A percentile compares a stretch with the other conserved stretches of the same genome.
These are phyloP conservation scores for Tetramorium parvispinum DNA, from an alignment of 1,140 invertebrate species.

Conservation along the genomic window DNA sequence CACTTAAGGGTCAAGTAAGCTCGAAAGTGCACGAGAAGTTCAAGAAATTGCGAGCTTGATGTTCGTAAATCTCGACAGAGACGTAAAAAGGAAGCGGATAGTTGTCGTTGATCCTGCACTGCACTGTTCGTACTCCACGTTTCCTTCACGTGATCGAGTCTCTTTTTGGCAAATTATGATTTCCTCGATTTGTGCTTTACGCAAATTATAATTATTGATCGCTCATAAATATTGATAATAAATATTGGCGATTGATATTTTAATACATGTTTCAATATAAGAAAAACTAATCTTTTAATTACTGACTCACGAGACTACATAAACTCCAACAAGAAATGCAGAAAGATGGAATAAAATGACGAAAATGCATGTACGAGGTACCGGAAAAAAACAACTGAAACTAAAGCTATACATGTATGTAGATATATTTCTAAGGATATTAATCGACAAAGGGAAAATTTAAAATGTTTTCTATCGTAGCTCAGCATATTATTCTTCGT, in stretches of 20 bases:
- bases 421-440: not conserved
- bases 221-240: not conserved
- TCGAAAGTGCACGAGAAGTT: slow-evolving; percentile 20
- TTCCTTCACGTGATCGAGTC: not conserved
- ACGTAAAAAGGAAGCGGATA: slow-evolving; percentile 37
- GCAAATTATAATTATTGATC: slow-evolving; percentile 9
- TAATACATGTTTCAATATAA: not conserved
- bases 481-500: not conserved
- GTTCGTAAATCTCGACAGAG: slow-evolving; percentile 16
- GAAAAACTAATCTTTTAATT: not conserved
- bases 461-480: not conserved
- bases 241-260: not conserved
- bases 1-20: slow-evolving; percentile 7
- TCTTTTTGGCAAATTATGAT: not conserved
- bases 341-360: not conserved
- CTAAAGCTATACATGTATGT: not conserved
- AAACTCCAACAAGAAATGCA: not conserved
- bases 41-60: slow-evolving; percentile 28
- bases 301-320: not conserved
- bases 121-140: slow-evolving; percentile 2
- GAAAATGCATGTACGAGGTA: too few species aligned
- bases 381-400: not conserved
- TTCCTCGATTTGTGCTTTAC: not conserved
- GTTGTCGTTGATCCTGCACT: slow-evolving; percentile 33
- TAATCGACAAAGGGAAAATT: not conserved